Evolutionary conservation across 2,888 invertebrate genomes (phyloP).

Genomic region (Druceiella hillmani): DNA sequence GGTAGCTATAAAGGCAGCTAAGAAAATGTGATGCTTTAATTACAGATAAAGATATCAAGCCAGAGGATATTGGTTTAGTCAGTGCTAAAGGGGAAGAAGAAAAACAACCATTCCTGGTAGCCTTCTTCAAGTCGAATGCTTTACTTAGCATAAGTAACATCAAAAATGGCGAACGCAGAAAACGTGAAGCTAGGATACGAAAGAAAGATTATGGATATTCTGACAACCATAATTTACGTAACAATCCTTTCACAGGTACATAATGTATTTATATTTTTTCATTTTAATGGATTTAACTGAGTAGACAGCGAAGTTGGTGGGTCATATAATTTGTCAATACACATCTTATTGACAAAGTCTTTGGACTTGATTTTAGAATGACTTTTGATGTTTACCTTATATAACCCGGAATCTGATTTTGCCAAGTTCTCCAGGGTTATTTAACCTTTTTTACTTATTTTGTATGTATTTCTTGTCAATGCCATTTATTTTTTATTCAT

Average conservation of each 20-base stretch:
- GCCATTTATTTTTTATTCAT: no score
- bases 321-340: no score
- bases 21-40: slow-evolving; percentile 8
- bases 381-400: no score
- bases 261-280: slow-evolving; percentile 9
- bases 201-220: slow-evolving; percentile 48
- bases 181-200: slow-evolving; percentile 52
- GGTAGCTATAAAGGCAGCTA: not conserved
- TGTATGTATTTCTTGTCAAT: no score
- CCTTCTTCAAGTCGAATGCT: slow-evolving; percentile 70
- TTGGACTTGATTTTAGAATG: no score
- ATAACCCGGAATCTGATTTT: no score
- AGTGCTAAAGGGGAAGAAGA: slow-evolving; percentile 72
- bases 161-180: slow-evolving; percentile 53
- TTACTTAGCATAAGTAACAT: slow-evolving; percentile 39
- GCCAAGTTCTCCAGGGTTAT: no score
- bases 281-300: no score
- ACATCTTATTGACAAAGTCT: no score
- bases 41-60: slow-evolving; percentile 71
- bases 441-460: no score
- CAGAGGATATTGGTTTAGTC: slow-evolving; percentile 80
- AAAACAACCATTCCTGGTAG: slow-evolving; percentile 89
- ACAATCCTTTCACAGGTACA: slow-evolving; percentile 53
- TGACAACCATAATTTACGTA: slow-evolving; percentile 49
- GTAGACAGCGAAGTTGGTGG: no score